Conservation (phyloP, 1,140 invertebrate species). For the Drosophila malerkotliana region DNA sequence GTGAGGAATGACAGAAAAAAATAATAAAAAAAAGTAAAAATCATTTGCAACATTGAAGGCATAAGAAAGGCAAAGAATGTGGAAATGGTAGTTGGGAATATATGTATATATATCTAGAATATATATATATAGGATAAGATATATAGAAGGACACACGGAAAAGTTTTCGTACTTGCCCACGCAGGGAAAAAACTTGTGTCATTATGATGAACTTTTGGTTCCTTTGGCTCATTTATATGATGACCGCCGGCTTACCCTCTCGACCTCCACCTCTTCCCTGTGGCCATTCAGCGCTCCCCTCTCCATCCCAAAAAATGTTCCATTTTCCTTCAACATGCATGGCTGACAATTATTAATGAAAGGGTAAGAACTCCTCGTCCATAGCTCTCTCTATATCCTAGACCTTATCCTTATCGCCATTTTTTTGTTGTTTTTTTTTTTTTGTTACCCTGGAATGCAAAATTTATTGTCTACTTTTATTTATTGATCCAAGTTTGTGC, state of each 20-base stretch:
- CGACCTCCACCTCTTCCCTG: too few species aligned
- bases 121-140: neutral
- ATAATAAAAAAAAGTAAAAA: constrained; percentile 5
- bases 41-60: constrained; percentile 74
- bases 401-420: constrained; percentile 41
- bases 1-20: constrained; percentile 38
- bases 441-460: constrained; percentile 35
- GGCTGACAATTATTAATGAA: constrained; percentile 72
- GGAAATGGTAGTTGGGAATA: neutral
- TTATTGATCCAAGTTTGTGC: constrained; percentile 51
- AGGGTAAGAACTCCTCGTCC: constrained; percentile 31
- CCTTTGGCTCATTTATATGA: constrained; percentile 59
- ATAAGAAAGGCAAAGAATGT: constrained; percentile 3
- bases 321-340: constrained; percentile 8
- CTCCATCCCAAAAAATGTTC: neutral
- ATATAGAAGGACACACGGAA: constrained; percentile 15
- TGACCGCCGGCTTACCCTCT: constrained; percentile 20
- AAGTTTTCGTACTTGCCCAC: constrained; percentile 32
- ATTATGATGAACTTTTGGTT: constrained; percentile 66
- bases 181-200: constrained; percentile 56
- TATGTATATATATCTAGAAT: neutral
- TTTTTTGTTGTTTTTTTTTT: neutral
- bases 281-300: neutral
- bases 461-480: constrained; percentile 67
- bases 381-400: neutral